Percentiles rank a stretch among this genome's conserved stretches.
phyloP scores from a whole-genome alignment of 1,140 invertebrate species.

The Macrotrachela quadricornifera region DNA sequence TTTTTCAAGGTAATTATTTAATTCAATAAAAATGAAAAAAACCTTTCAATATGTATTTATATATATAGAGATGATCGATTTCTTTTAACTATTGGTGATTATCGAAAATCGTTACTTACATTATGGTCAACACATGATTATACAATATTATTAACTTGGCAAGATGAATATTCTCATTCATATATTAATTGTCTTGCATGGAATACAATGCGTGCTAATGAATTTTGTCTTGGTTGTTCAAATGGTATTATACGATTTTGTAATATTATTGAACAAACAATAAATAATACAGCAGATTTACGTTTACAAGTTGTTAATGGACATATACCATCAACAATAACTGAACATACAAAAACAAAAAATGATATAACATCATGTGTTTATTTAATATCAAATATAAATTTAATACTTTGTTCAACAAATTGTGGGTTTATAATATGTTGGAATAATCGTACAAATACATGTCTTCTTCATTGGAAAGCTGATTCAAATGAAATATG shows the following conservation, averaged over 20 bases:
- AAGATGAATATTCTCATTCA: constrained; percentile 15
- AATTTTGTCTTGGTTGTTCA: constrained; percentile 23
- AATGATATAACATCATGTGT: too few species aligned
- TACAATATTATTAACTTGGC: constrained; percentile 16
- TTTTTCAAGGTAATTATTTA: too few species aligned
- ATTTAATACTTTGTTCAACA: constrained; percentile 21
- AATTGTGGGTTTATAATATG: constrained; percentile 21
- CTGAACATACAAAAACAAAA: too few species aligned
- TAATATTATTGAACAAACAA: constrained; percentile 22
- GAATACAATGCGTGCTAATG: constrained; percentile 25
- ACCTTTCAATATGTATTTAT: too few species aligned
- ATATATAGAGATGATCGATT: constrained; percentile 28
- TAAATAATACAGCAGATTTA: constrained; percentile 13
- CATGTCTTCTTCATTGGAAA: constrained; percentile 28
- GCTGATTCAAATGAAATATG: constrained; percentile 25
- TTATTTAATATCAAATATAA: constrained; percentile 12
- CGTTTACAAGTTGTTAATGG: too few species aligned
- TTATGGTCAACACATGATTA: constrained; percentile 22
- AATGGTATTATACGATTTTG: constrained; percentile 21
- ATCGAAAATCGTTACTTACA: constrained; percentile 17
- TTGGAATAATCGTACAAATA: constrained; percentile 25
- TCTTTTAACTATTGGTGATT: constrained; percentile 24
- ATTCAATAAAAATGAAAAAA: too few species aligned
- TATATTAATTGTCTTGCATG: constrained; percentile 19
- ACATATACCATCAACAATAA: too few species aligned